Base-by-base conservation (phyloP, 2,888 invertebrate species). In the Scaptomyza parva region DNA sequence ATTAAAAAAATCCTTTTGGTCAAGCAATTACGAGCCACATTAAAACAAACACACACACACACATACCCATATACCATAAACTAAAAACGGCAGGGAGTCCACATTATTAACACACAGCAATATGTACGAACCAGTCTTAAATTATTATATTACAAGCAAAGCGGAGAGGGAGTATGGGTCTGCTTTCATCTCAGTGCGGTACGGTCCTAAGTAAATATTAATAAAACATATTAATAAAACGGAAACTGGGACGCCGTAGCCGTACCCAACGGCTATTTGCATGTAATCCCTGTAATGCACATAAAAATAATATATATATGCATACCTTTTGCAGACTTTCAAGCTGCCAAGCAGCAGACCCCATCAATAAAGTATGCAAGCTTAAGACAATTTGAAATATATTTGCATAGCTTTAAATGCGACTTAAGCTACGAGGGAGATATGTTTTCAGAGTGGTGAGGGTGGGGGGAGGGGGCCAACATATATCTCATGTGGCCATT, bases 221-320 rank as follows among this genome's bases (percentile, higher is more conserved):
- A 88, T 88, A 89, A 89, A 85, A 89, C 86, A 76, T 87, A 89
- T 88, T 88, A 87, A 88, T 89, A 88, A 85, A 75, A 67, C 67
- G 68, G 55, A 79, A 78, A 67, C 76, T 61, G 76, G 73, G 40
- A 66, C 72, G 76, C 35, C 50, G 33, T 37, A 43, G 76, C 35
- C 50, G 33, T 37, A 43, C 66, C 86, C 77, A 30, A 44, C 52
- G 77, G 88, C 74, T 89, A 77, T 87, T 87, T 87, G 69, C 88
- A 78, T 79, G 72, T 88, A 87, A 87, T 86, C 82, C 83, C 78
- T 68, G 82, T 78, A 81, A 78, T 88, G 88, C 79, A 84, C 76
- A 47, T 47, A 47, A 47, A 47, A 85, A n/a, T n/a, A 86, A 83
- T 35, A 17, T 37, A 37, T 37, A 17, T 37, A 17, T 37, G 37